Conservation (phyloP, 2,888 invertebrate species). For the Graphium colonna region DNA sequence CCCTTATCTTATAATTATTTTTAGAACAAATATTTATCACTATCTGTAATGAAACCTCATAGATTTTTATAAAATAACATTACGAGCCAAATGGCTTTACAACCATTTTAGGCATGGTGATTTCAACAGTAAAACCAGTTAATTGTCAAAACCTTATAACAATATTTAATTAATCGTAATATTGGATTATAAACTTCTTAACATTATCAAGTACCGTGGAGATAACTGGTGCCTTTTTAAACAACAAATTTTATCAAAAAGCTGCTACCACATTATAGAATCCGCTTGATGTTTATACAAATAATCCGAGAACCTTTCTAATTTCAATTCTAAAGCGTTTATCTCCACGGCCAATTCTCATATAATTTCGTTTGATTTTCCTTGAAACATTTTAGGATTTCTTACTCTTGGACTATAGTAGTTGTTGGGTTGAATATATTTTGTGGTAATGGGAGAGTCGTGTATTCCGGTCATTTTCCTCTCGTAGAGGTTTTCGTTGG, state of each 20-base stretch:
- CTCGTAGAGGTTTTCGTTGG: constrained; percentile 65
- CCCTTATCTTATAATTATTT: constrained; percentile 13
- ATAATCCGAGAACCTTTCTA: constrained; percentile 74
- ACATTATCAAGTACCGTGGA: too few relatives aligned
- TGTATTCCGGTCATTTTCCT: constrained; percentile 49
- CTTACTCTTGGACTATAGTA: constrained; percentile 72
- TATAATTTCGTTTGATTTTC: constrained; percentile 73
- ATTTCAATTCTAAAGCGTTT: constrained; percentile 74
- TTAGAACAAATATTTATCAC: too few relatives aligned
- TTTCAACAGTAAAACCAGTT: too few relatives aligned
- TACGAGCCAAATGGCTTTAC: too few relatives aligned
- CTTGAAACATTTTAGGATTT: constrained; percentile 67
- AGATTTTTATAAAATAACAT: too few relatives aligned
- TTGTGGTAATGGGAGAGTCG: constrained; percentile 66
- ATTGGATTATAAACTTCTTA: too few relatives aligned
- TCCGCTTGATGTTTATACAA: constrained; percentile 78
- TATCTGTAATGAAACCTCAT: too few relatives aligned
- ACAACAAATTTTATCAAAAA: constrained; percentile 6
- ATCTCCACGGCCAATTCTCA: constrained; percentile 79
- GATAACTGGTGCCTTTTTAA: too few relatives aligned
- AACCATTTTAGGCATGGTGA: too few relatives aligned
- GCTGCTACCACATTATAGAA: constrained; percentile 80
- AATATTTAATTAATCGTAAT: too few relatives aligned
- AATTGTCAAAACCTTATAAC: too few relatives aligned
- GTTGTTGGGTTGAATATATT: constrained; percentile 72